These are phyloP conservation scores for Ophthalmolycus amberensis DNA, from an alignment of 2,113 vertebrate genomes.

Conservation along the genomic window DNA sequence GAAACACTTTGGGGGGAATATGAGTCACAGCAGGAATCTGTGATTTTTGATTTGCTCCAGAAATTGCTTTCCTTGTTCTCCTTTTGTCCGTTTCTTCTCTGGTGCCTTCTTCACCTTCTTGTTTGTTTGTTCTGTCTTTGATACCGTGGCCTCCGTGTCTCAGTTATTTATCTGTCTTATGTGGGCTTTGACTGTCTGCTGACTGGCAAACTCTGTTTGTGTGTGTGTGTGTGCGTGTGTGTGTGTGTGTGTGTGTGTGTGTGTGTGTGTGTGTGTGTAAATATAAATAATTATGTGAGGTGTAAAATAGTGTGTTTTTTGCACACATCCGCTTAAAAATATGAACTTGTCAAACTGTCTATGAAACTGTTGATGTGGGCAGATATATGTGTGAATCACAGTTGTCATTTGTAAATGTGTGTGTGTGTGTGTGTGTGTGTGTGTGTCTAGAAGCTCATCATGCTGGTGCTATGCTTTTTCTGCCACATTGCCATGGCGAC, in stretches of 20 bases:
- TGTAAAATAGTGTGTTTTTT: conserved; percentile 45
- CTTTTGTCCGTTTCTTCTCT: conserved; percentile 36
- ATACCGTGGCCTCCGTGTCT: conserved; percentile 36
- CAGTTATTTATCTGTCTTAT: conserved; percentile 30
- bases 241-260: conserved; percentile 7
- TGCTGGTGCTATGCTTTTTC: conserved; percentile 83
- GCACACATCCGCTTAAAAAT: conserved; percentile 32
- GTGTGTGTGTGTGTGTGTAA: conserved; percentile 19
- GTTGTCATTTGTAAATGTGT: conserved; percentile 53
- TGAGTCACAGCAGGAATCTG: conserved; percentile 15
- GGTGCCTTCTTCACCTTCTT: conserved; percentile 7
- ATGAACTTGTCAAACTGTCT: conserved; percentile 57
- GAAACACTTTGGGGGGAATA: background rate
- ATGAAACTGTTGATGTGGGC: conserved; percentile 58
- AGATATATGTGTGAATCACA: conserved; percentile 62
- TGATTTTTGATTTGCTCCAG: conserved; percentile 37
- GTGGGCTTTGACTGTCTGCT: conserved; percentile 46
- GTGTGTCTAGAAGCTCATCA: conserved; percentile 72
- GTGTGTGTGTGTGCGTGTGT: conserved; percentile 14
- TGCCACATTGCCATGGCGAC: conserved; percentile 87
- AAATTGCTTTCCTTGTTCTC: conserved; percentile 15
- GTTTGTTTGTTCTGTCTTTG: conserved; percentile 55
- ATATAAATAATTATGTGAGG: conserved; percentile 47
- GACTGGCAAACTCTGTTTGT: conserved; percentile 38
- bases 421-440: conserved; percentile 31